A percentile compares a stretch with the other conserved stretches of the same genome.
phyloP scores from a whole-genome alignment of 2,113 vertebrate genomes.

The Sorex araneus region DNA sequence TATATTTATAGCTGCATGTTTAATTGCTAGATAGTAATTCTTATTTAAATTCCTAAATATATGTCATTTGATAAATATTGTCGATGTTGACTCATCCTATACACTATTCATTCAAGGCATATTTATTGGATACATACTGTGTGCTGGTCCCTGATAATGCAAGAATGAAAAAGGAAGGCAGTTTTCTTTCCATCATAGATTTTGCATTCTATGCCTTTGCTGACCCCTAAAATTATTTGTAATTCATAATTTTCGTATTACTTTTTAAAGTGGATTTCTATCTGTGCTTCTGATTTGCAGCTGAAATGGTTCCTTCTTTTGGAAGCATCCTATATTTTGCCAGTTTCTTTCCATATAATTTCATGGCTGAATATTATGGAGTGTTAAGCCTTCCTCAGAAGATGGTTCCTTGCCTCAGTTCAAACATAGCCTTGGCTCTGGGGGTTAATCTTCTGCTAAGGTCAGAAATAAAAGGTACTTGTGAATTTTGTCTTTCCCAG shows the following conservation, averaged over 20 bases:
- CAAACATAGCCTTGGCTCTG: conserved; percentile 97
- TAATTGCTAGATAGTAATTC: not conserved
- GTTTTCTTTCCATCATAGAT: not conserved
- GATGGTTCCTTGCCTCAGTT: conserved; percentile 95
- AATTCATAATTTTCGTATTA: conserved; percentile 46
- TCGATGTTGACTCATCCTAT: not conserved
- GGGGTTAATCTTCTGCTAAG: conserved; percentile 95
- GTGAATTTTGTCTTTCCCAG: not conserved
- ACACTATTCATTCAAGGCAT: not conserved
- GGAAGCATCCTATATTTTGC: conserved; percentile 97
- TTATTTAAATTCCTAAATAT: not conserved
- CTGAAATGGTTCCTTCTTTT: conserved; percentile 92
- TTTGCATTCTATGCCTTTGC: not conserved
- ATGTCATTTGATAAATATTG: not conserved
- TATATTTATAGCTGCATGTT: not conserved
- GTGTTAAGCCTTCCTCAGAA: conserved; percentile 92
- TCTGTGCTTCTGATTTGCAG: conserved; percentile 84
- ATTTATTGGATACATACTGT: not conserved
- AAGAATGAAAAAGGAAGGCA: not conserved
- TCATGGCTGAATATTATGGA: conserved; percentile 94
- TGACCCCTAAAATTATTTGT: conserved; percentile 5
- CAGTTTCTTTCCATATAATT: conserved; percentile 97
- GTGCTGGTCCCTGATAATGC: not conserved
- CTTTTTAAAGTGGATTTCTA: not conserved
- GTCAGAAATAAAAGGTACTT: conserved; percentile 96